phyloP scores from a whole-genome alignment of 2,113 vertebrate species.

The Erythrolamprus reginae region DNA sequence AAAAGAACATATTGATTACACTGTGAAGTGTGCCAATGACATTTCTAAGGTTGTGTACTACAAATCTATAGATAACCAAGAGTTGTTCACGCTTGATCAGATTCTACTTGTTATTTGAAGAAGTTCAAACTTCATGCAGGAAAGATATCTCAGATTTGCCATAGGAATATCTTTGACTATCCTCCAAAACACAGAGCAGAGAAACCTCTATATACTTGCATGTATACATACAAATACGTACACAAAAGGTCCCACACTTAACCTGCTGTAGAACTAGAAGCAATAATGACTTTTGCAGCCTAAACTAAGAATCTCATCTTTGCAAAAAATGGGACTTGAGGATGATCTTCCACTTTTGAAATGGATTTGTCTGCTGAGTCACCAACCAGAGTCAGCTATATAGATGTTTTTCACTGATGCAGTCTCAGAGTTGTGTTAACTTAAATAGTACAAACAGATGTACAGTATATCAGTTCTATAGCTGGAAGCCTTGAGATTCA shows the following conservation, averaged over 20 bases:
- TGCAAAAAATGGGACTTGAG: constrained; percentile 9
- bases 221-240: accelerated
- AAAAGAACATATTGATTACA: constrained; percentile 65
- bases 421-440: not conserved
- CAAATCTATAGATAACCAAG: constrained; percentile 66
- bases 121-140: constrained; percentile 53
- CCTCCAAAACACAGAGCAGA: constrained; percentile 17
- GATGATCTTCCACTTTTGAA: not conserved
- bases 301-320: constrained; percentile 32
- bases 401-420: not conserved
- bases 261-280: constrained; percentile 32
- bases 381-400: not conserved
- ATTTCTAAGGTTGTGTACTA: constrained; percentile 64
- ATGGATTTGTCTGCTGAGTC: not conserved
- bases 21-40: constrained; percentile 65
- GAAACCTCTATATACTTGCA: not conserved
- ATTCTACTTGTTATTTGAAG: constrained; percentile 59
- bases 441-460: not conserved
- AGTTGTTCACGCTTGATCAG: constrained; percentile 65
- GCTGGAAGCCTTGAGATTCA: not conserved
- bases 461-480: not conserved
- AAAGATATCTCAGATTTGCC: constrained; percentile 53
- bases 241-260: too few species aligned
- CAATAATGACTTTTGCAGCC: constrained; percentile 17
- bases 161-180: constrained; percentile 57